These are phyloP conservation scores for Salvelinus alpinus DNA, from an alignment of 2,113 vertebrate genomes.

Conservation along the genomic window DNA sequence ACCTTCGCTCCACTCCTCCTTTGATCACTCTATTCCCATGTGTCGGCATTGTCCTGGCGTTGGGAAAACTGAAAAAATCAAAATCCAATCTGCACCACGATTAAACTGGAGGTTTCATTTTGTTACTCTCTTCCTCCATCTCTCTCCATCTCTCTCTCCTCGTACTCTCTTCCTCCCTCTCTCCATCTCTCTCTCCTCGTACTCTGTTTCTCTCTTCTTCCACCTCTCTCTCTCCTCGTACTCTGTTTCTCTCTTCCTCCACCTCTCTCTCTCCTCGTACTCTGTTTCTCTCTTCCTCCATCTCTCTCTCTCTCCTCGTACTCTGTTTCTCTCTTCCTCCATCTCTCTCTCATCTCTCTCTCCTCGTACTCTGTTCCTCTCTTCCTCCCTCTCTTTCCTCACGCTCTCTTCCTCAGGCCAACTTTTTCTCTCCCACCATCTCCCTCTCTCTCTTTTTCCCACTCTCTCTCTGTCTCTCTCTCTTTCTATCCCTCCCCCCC, in stretches of 20 bases:
- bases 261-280: not conserved
- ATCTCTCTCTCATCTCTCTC: constrained; percentile 4
- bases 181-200: not conserved
- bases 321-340: not conserved
- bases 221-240: not conserved
- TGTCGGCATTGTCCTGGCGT: constrained; percentile 21
- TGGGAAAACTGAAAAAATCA: constrained; percentile 19
- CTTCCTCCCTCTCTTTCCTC: not conserved
- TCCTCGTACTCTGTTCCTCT: not conserved
- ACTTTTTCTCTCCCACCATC: not conserved
- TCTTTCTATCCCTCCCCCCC: too few relatives aligned
- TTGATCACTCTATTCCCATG: constrained; percentile 37
- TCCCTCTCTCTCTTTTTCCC: too few relatives aligned
- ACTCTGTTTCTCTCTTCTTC: too few relatives aligned
- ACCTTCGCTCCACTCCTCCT: constrained; percentile 26
- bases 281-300: not conserved
- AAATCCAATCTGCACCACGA: constrained; percentile 41
- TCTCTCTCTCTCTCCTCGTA: constrained; percentile 34
- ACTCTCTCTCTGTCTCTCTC: too few relatives aligned
- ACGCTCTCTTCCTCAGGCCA: constrained; percentile 3
- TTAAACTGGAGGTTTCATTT: constrained; percentile 50
- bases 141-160: constrained; percentile 1
- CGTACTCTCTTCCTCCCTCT: not conserved
- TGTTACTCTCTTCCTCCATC: not conserved
- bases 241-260: not conserved